phyloP scores from a whole-genome alignment of 2,113 vertebrate genomes.

The Scopus umbretta region DNA sequence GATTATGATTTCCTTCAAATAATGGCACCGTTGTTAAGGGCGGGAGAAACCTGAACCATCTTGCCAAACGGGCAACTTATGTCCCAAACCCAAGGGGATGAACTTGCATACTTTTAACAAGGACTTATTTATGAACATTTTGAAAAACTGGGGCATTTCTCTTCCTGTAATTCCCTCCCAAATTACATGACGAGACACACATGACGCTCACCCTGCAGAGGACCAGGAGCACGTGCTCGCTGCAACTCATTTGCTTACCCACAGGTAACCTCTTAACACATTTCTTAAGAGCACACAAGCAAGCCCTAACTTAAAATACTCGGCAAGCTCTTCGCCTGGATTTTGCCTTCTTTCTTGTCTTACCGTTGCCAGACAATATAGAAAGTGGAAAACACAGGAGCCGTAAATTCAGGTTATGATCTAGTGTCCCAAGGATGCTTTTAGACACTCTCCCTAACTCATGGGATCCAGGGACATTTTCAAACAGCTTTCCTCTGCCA shows the following conservation, averaged over 20 bases:
- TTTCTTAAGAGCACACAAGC: rapidly evolving
- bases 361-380: background rate
- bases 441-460: background rate
- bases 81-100: rapidly evolving
- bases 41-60: background rate
- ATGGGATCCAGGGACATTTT: background rate
- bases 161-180: background rate
- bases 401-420: background rate
- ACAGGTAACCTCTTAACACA: background rate
- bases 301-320: background rate
- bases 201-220: background rate
- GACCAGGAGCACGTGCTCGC: background rate
- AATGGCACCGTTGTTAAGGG: background rate
- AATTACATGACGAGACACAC: background rate
- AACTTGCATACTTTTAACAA: background rate
- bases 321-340: background rate
- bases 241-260: background rate
- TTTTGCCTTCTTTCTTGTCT: background rate
- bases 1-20: background rate
- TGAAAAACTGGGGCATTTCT: background rate
- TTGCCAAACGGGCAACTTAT: rapidly evolving
- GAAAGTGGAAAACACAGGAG: background rate
- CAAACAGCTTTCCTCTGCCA: background rate
- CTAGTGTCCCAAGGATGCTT: background rate
- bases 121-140: background rate